phyloP scores from a whole-genome alignment of 2,113 vertebrate genomes.

The Ophthalmolycus amberensis region DNA sequence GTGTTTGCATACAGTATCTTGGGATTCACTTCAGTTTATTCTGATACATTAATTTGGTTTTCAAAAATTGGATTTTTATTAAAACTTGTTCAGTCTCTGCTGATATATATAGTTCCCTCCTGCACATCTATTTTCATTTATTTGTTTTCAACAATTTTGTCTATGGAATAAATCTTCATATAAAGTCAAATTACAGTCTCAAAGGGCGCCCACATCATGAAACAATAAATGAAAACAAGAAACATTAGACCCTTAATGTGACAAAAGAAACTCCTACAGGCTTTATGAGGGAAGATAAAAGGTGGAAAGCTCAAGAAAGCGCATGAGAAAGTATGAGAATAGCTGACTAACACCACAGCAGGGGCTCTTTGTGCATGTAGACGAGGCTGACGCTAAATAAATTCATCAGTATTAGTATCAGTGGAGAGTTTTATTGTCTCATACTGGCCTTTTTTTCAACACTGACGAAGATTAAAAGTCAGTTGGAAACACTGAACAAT shows the following conservation, averaged over 20 bases:
- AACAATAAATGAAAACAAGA: slow-evolving; percentile 26
- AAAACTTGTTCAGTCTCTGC: neutral
- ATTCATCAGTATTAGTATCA: slow-evolving; percentile 18
- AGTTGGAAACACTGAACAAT: slow-evolving; percentile 18
- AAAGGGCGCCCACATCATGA: slow-evolving; percentile 25
- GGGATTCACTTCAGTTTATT: neutral
- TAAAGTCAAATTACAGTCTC: slow-evolving; percentile 26
- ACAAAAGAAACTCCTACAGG: neutral
- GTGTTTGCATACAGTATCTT: neutral
- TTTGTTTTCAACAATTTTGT: neutral
- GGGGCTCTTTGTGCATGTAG: neutral
- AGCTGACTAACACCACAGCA: slow-evolving; percentile 18
- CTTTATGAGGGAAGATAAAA: slow-evolving; percentile 2
- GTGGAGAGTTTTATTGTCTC: slow-evolving; percentile 26
- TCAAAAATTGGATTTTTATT: slow-evolving; percentile 19
- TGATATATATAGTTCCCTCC: neutral
- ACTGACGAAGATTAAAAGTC: slow-evolving; percentile 23
- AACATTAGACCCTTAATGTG: neutral
- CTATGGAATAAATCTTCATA: slow-evolving; percentile 14
- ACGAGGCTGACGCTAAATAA: slow-evolving; percentile 5
- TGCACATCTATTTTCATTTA: slow-evolving; percentile 22
- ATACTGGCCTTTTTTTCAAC: slow-evolving; percentile 8
- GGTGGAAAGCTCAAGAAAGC: neutral
- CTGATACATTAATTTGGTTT: neutral
- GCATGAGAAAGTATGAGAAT: neutral